A percentile compares a stretch with the other conserved stretches of the same genome.
phyloP scores from a whole-genome alignment of 1,140 invertebrate genomes.

The Sycophila sp. region DNA sequence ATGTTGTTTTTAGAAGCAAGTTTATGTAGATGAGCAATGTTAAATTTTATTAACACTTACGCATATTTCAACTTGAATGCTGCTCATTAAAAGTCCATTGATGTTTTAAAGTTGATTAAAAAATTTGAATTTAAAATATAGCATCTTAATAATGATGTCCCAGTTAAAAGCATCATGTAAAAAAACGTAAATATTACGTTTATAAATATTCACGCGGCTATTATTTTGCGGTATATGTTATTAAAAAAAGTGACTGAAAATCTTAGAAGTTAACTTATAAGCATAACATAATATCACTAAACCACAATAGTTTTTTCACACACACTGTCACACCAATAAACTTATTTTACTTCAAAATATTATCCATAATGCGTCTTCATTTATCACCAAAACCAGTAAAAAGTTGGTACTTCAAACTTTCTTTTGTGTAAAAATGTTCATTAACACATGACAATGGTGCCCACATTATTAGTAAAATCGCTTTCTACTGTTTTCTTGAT shows the following conservation, averaged over 20 bases:
- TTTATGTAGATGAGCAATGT: conserved; percentile 71
- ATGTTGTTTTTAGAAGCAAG: conserved; percentile 52
- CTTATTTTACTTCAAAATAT: conserved; percentile 14
- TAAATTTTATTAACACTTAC: conserved; percentile 62
- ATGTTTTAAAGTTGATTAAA: conserved; percentile 5
- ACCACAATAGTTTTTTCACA: conserved; percentile 4
- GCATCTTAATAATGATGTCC: background rate
- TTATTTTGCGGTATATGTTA: background rate
- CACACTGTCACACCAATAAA: conserved; percentile 26
- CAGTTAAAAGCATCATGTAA: conserved; percentile 1
- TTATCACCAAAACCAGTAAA: conserved; percentile 27
- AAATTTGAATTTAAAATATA: background rate
- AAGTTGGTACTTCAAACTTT: background rate
- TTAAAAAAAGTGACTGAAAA: conserved; percentile 19
- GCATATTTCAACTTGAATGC: conserved; percentile 8
- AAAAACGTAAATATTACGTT: conserved; percentile 35
- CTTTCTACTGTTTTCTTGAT: conserved; percentile 88
- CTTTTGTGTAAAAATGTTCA: conserved; percentile 27
- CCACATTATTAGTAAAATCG: conserved; percentile 80
- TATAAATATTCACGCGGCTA: background rate
- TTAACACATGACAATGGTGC: conserved; percentile 19
- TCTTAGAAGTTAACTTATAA: background rate
- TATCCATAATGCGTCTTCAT: conserved; percentile 1
- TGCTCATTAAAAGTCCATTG: conserved; percentile 13
- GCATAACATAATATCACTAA: conserved; percentile 19